Percentiles rank a stretch among this genome's conserved stretches.
Evolutionary conservation across 2,113 vertebrate genomes (phyloP).

Genomic region (Ceuthmochares aereus): DNA sequence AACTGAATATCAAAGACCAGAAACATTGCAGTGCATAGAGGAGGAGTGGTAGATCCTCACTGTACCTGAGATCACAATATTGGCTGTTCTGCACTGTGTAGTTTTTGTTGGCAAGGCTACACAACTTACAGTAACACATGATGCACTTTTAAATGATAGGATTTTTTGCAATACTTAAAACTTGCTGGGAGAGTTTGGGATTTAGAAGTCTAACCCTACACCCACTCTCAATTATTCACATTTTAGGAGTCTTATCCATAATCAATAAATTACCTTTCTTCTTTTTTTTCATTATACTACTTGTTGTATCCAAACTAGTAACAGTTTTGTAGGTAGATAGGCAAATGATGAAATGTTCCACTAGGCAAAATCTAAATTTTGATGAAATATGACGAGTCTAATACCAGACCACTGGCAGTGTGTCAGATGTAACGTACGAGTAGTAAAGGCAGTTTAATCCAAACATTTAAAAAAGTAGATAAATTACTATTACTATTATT

Average conservation of each 20-base stretch:
- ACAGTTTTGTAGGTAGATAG: background rate
- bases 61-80: background rate
- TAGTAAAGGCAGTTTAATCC: background rate
- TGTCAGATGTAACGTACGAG: background rate
- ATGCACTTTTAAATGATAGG: background rate
- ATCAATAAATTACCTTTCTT: background rate
- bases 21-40: background rate
- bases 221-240: background rate
- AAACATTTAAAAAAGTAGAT: background rate
- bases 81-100: background rate
- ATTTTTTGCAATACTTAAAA: background rate
- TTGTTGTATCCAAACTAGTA: background rate
- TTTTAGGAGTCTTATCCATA: background rate
- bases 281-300: background rate
- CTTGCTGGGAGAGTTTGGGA: background rate
- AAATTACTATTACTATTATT: background rate
- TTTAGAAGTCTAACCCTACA: background rate
- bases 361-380: background rate
- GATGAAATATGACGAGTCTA: background rate
- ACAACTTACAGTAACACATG: background rate
- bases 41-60: background rate
- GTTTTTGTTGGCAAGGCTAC: background rate
- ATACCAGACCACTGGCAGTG: background rate
- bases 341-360: background rate
- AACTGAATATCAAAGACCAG: background rate